phyloP scores from a whole-genome alignment of 1,140 invertebrate species.

The Orius insidiosus region DNA sequence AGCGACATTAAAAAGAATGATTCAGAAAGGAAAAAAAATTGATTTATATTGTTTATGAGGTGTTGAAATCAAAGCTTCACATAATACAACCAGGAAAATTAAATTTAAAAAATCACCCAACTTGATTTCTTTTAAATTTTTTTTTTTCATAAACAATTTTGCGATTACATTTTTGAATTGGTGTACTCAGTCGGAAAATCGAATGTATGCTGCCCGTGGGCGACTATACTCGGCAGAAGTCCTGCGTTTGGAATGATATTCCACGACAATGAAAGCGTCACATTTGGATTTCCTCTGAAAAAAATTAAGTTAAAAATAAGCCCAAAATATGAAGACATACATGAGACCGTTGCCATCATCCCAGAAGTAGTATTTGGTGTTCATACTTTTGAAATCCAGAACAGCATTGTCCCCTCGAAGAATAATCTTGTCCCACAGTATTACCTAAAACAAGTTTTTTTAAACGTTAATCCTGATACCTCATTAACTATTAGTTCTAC shows the following conservation, averaged over 20 bases:
- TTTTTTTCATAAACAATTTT: not conserved
- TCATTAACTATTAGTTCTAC: no score
- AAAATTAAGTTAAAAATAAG: not conserved
- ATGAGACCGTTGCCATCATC: constrained; percentile 95
- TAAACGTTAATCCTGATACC: no score
- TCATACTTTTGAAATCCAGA: constrained; percentile 82
- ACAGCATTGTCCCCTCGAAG: constrained; percentile 79
- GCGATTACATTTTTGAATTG: not conserved
- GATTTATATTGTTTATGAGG: no score
- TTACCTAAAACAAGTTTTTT: no score
- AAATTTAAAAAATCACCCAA: no score
- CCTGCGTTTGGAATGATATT: constrained; percentile 99
- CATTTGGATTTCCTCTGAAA: constrained; percentile 79
- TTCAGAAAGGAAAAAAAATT: no score
- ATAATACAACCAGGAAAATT: no score
- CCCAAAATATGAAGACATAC: constrained; percentile 39
- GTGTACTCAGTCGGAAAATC: constrained; percentile 81
- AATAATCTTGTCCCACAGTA: constrained; percentile 98
- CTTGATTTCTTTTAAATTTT: no score
- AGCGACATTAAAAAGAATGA: no score
- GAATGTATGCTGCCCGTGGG: constrained; percentile 67
- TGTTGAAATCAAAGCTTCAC: not conserved
- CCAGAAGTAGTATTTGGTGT: constrained; percentile 99
- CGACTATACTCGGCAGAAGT: constrained; percentile 67
- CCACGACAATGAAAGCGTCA: constrained; percentile 87